A percentile compares a stretch with the other conserved stretches of the same genome.
phyloP scores from a whole-genome alignment of 2,113 vertebrate genomes.

The Dicaeum eximium region DNA sequence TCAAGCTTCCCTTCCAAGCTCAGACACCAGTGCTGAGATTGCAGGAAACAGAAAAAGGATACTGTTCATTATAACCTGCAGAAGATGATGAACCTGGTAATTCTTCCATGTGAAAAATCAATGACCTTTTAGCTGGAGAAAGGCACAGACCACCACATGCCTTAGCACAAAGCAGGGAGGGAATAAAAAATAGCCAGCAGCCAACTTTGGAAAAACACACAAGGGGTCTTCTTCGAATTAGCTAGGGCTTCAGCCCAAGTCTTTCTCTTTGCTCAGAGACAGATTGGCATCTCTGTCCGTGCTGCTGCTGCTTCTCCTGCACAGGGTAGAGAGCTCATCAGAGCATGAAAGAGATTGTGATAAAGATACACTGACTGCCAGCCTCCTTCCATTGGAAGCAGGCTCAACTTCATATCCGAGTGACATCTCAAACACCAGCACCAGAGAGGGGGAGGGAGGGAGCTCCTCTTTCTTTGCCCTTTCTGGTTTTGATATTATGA shows the following conservation, averaged over 20 bases:
- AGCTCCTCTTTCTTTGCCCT: neutral
- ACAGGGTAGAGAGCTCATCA: neutral
- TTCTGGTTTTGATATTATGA: neutral
- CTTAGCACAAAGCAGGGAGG: neutral
- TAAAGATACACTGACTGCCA: slow-evolving; percentile 59
- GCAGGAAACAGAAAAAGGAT: neutral
- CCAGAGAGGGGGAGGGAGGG: neutral
- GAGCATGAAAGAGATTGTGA: slow-evolving; percentile 64
- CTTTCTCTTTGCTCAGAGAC: neutral
- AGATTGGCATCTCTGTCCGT: slow-evolving; percentile 43
- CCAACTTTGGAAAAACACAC: slow-evolving; percentile 1
- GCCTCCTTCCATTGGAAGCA: slow-evolving; percentile 21
- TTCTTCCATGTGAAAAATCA: neutral
- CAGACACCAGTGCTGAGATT: neutral
- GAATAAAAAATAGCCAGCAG: neutral
- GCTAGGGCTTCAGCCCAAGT: neutral
- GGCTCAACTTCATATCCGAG: neutral
- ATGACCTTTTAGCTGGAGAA: slow-evolving; percentile 1
- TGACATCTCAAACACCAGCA: slow-evolving; percentile 22
- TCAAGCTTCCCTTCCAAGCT: neutral
- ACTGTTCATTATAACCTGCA: neutral
- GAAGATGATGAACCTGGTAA: slow-evolving; percentile 1
- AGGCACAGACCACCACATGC: neutral
- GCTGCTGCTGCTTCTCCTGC: slow-evolving; percentile 16
- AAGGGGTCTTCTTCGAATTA: neutral